Conservation (phyloP, 2,113 vertebrate species). For the Pteropus alecto region DNA sequence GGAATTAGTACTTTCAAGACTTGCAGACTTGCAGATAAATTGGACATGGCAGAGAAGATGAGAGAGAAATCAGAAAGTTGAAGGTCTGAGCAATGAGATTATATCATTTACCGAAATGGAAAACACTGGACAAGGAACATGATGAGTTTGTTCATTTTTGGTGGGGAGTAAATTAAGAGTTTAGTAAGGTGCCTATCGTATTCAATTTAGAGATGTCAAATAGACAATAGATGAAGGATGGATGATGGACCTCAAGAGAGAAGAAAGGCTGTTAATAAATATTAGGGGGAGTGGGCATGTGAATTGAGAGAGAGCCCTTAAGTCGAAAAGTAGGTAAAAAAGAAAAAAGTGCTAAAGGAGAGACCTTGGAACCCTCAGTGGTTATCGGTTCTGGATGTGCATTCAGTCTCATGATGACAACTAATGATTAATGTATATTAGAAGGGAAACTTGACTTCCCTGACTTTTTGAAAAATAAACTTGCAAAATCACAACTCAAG, state of each 20-base stretch:
- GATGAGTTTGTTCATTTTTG: not conserved
- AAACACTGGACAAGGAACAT: not conserved
- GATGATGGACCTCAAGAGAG: not conserved
- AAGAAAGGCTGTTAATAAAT: not conserved
- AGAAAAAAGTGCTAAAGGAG: not conserved
- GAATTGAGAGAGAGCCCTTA: not conserved
- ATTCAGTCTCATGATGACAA: not conserved
- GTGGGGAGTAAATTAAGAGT: not conserved
- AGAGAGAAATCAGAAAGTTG: not conserved
- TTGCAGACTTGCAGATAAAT: not conserved
- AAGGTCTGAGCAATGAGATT: not conserved
- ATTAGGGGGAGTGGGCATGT: not conserved
- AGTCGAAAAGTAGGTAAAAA: not conserved
- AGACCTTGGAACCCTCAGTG: fast-evolving
- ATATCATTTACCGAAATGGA: not conserved
- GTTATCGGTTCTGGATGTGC: not conserved
- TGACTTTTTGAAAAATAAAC: not conserved
- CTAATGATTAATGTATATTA: not conserved
- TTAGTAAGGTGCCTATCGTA: not conserved
- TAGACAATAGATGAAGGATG: not conserved
- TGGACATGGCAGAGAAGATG: not conserved
- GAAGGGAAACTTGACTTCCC: not conserved
- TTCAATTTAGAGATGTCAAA: not conserved
- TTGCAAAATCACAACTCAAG: not conserved
- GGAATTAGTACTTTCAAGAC: not conserved